Evolutionary conservation across 2,113 vertebrate genomes (phyloP).

Genomic region (Sprattus sprattus): DNA sequence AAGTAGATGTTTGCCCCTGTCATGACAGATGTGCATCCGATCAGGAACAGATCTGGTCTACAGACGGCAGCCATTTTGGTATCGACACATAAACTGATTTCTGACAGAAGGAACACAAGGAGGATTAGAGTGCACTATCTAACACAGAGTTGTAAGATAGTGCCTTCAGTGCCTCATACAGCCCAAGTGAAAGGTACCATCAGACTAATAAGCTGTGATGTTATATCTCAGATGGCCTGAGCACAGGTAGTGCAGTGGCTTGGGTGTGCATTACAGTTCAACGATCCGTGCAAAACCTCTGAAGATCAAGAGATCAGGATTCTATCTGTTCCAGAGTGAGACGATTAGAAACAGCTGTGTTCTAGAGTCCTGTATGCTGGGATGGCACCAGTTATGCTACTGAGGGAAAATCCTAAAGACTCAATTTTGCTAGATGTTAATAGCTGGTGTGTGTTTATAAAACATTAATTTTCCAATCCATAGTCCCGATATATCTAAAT

Average conservation of each 20-base stretch:
- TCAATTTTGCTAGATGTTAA: constrained; percentile 21
- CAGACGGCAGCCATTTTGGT: neutral
- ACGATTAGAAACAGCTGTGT: neutral
- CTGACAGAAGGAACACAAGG: neutral
- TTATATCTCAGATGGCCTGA: neutral
- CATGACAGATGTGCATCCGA: no score
- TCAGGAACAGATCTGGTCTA: neutral
- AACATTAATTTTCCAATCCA: neutral
- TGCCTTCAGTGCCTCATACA: neutral
- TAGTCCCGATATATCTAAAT: neutral
- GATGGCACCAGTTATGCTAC: neutral
- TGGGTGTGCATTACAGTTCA: neutral
- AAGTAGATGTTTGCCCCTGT: neutral
- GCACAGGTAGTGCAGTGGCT: neutral
- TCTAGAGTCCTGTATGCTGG: neutral
- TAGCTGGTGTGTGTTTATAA: neutral
- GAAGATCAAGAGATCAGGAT: no score
- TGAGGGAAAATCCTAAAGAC: constrained; percentile 41
- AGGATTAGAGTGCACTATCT: neutral
- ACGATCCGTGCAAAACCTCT: no score
- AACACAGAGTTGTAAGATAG: neutral
- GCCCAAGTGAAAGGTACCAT: neutral
- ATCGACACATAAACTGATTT: neutral
- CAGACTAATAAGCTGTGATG: constrained; percentile 32
- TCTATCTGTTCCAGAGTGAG: no score